Evolutionary conservation across 2,797 vertebrate species (phyloP), one percentile per base, ranked within the genome.

Genomic region (Salarias fasciatus): DNA sequence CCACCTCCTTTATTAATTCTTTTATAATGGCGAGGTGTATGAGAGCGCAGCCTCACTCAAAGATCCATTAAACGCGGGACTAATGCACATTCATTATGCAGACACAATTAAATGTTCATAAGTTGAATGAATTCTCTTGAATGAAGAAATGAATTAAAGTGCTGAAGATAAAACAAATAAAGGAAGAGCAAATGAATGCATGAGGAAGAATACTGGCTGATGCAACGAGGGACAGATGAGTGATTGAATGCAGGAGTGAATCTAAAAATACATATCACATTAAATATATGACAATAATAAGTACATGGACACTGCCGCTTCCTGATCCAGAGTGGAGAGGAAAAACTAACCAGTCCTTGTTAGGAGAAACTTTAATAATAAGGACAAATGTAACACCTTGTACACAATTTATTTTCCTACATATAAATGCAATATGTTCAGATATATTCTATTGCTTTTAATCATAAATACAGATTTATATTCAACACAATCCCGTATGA

Each of bases 61-160:
- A 36, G 37, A 53, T 49, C 54, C 51, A 64, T 61, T 49, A 54
- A 63, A 36, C 36, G 42, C 13, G 40, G n/a, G 0, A 37, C 31
- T 47, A 59, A 58, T 72, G 40, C 6, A 11, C 9, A 3, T 63
- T 51, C 59, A 62, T 72, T 53, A 63, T 43, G 52, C 14, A 54
- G 1, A 59, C 50, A 57, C 50, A 63, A 70, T 65, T 64, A 65
- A 15, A 13, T 46, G 46, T 42, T 69, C 56, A 41, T 43, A 46
- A 2, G 36, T 24, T 50, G 15, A 57, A 31, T 56, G 0, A 53
- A 40, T 67, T 41, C 0, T 64, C 49, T 33, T 33, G 13, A 66
- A 36, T 51, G 18, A 15, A 2, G 33, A 13, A 66, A 36, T 51
- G 18, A 15, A 2, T 13, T 62, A 52, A 70, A 33, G 51, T 49